phyloP scores from a whole-genome alignment of 2,113 vertebrate genomes.

The Sylvia atricapilla region DNA sequence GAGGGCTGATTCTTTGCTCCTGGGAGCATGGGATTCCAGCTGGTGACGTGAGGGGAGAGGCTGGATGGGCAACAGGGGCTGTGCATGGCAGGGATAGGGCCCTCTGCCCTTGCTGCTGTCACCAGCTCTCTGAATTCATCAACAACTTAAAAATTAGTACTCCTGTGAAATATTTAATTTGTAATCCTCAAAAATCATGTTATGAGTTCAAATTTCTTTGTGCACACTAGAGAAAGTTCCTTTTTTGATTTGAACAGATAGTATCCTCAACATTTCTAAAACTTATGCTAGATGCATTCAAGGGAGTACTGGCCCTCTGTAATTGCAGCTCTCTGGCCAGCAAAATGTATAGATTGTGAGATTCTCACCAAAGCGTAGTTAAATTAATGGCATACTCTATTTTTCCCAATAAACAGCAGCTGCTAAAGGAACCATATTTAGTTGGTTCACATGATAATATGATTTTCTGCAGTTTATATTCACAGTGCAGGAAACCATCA shows the following conservation, averaged over 20 bases:
- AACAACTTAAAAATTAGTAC: background rate
- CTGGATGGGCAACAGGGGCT: background rate
- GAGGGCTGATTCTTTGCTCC: background rate
- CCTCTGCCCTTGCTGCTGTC: background rate
- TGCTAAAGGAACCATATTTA: background rate
- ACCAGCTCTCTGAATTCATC: background rate
- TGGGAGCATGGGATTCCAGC: background rate
- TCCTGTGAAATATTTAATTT: background rate
- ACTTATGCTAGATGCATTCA: background rate
- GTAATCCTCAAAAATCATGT: background rate
- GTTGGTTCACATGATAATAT: background rate
- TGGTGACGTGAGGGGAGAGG: background rate
- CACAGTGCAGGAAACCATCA: background rate
- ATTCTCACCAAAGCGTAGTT: background rate
- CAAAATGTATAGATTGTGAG: background rate
- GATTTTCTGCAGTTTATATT: background rate
- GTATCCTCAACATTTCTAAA: background rate
- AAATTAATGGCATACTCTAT: background rate
- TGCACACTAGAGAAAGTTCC: background rate
- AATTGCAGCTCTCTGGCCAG: background rate
- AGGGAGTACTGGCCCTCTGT: background rate
- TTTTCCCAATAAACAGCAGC: background rate
- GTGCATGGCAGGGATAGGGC: background rate
- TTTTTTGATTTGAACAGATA: background rate
- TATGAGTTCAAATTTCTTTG: background rate